Evolutionary conservation across 2,797 vertebrate genomes (phyloP).

Genomic region (Dallia pectoralis): DNA sequence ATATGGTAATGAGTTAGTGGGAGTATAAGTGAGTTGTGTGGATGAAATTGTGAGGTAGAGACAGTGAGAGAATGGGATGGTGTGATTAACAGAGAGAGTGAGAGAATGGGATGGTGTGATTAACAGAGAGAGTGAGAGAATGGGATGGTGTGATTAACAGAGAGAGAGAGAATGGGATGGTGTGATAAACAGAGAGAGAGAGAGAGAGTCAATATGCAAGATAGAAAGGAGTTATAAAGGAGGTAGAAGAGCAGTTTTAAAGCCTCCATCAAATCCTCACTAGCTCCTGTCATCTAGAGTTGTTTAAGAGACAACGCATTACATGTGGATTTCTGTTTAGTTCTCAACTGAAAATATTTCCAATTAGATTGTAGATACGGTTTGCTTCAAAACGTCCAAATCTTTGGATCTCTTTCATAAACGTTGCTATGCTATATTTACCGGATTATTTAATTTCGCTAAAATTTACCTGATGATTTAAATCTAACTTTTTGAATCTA

Average conservation of each 20-base stretch:
- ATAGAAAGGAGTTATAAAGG: not conserved
- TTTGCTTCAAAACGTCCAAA: not conserved
- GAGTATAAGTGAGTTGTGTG: not conserved
- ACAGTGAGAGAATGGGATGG: slow-evolving; percentile 4
- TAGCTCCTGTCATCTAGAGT: not conserved
- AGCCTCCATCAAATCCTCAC: not conserved
- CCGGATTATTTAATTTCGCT: not conserved
- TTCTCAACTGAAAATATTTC: not conserved
- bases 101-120: no score
- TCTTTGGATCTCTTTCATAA: not conserved
- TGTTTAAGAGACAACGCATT: not conserved
- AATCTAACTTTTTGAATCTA: not conserved
- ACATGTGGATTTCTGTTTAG: not conserved
- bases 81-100: slow-evolving; percentile 3
- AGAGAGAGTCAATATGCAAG: slow-evolving; percentile 62
- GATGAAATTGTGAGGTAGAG: not conserved
- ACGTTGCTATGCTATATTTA: not conserved
- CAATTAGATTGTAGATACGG: not conserved
- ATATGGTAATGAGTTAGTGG: not conserved
- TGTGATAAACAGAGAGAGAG: slow-evolving; percentile 35
- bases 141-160: slow-evolving; percentile 1
- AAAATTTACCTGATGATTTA: not conserved
- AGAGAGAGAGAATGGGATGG: slow-evolving; percentile 38
- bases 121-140: slow-evolving; percentile 43
- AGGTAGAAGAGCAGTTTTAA: not conserved